Conservation (phyloP, 2,797 vertebrate species). For the Schizopygopsis malacanthus region DNA sequence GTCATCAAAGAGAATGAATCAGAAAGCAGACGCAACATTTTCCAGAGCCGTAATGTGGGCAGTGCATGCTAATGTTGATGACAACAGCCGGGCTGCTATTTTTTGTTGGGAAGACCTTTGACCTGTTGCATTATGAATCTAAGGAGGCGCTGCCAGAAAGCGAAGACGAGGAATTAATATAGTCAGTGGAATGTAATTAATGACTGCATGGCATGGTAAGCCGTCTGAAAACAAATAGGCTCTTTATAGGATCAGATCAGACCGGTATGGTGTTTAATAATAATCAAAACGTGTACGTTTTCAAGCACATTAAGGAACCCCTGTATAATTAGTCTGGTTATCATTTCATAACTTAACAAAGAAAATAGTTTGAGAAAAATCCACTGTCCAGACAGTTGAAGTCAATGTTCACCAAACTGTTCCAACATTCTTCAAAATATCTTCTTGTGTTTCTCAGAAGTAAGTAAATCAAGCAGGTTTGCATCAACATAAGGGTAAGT, state of each 20-base stretch:
- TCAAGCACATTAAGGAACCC: background rate
- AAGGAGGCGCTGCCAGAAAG: constrained; percentile 1
- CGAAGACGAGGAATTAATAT: background rate
- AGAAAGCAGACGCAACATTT: constrained; percentile 69
- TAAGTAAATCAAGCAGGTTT: background rate
- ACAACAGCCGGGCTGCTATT: constrained; percentile 33
- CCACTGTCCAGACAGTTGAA: background rate
- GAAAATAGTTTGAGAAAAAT: background rate
- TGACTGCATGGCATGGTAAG: background rate
- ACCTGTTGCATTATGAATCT: constrained; percentile 16
- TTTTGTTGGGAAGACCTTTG: constrained; percentile 29
- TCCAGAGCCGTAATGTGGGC: constrained; percentile 57
- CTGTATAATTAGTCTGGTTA: background rate
- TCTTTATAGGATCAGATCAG: background rate
- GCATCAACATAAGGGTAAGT: background rate
- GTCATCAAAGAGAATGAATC: constrained; percentile 75
- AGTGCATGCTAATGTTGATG: constrained; percentile 31
- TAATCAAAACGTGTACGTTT: background rate
- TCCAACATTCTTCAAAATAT: background rate
- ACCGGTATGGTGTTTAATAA: background rate
- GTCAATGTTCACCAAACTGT: background rate
- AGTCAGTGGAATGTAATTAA: background rate
- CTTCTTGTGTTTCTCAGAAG: background rate
- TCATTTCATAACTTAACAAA: background rate
- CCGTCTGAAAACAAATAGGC: background rate